These are phyloP conservation scores for Paramisgurnus dabryanus DNA, from an alignment of 2,113 vertebrate species.

Conservation along the genomic window DNA sequence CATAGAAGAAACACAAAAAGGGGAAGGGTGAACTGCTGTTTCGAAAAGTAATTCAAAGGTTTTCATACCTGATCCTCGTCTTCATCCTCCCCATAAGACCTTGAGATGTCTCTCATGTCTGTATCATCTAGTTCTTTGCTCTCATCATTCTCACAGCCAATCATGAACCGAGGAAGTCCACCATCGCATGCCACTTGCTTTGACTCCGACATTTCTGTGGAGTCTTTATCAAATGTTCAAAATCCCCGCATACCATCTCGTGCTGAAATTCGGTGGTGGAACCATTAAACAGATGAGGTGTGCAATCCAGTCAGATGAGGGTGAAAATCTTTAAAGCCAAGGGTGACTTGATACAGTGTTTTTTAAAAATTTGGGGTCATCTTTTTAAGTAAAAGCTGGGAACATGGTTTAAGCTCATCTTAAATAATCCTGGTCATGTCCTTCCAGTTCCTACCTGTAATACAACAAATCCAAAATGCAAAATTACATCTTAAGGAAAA, in stretches of 20 bases:
- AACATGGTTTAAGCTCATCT: background rate
- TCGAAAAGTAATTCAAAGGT: background rate
- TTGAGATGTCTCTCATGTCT: constrained; percentile 82
- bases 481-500: background rate
- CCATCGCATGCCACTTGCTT: constrained; percentile 66
- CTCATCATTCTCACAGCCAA: constrained; percentile 81
- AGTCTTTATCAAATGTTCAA: constrained; percentile 62
- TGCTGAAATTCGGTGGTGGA: constrained; percentile 28
- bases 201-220: constrained; percentile 81
- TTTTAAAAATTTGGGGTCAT: constrained; percentile 17
- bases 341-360: background rate
- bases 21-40: too few species aligned
- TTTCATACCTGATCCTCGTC: constrained; percentile 47
- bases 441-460: constrained; percentile 10
- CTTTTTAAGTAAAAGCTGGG: background rate
- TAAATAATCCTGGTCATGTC: background rate
- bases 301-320: constrained; percentile 13
- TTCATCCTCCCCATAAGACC: constrained; percentile 45
- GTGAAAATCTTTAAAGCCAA: background rate
- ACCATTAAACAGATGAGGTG: constrained; percentile 17
- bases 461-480: background rate
- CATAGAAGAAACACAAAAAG: too few species aligned
- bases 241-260: constrained; percentile 53
- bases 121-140: constrained; percentile 68
- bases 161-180: constrained; percentile 78